These are phyloP conservation scores for Peromyscus polionotus DNA, from an alignment of 2,113 vertebrate genomes.

Conservation along the genomic window DNA sequence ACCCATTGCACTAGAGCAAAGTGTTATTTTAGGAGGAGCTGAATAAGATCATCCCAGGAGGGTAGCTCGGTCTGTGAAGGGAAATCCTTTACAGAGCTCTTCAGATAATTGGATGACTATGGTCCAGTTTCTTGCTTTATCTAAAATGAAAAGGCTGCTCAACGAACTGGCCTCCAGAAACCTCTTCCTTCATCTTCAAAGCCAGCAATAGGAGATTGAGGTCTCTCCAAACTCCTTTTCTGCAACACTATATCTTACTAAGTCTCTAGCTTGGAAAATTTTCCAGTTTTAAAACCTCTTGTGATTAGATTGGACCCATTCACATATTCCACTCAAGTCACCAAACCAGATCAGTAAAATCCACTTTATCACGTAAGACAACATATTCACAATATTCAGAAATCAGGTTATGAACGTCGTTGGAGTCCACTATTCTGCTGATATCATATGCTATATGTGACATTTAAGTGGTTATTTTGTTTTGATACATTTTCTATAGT, in stretches of 20 bases:
- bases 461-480: background rate
- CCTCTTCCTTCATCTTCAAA: background rate
- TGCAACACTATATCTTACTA: background rate
- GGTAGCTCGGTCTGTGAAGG: background rate
- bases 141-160: background rate
- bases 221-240: background rate
- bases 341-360: background rate
- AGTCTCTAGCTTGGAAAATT: background rate
- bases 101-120: background rate
- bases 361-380: background rate
- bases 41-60: background rate
- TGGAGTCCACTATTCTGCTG: background rate
- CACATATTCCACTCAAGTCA: background rate
- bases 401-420: background rate
- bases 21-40: background rate
- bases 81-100: background rate
- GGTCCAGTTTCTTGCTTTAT: background rate
- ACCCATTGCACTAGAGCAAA: background rate
- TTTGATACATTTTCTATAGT: background rate
- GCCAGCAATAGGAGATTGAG: background rate
- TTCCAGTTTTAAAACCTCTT: background rate
- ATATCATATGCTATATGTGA: background rate
- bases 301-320: background rate
- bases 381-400: background rate
- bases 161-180: background rate